A percentile compares a stretch with the other conserved stretches of the same genome.
Conservation (phyloP, 2,113 vertebrate genomes). For the Raja brachyura region DNA sequence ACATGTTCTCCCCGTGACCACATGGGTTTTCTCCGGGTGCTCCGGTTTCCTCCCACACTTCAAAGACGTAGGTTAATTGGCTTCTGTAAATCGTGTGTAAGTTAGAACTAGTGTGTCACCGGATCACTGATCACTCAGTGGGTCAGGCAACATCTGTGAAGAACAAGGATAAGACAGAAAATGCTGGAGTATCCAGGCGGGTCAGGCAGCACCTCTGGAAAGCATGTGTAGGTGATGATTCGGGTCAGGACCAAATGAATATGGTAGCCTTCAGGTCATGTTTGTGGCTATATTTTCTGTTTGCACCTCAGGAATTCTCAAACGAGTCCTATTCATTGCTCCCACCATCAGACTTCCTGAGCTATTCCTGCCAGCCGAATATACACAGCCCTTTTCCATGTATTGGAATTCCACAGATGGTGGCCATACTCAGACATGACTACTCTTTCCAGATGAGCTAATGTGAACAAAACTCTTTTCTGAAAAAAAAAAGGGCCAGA, state of each 20-base stretch:
- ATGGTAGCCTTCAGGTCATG: constrained; percentile 1
- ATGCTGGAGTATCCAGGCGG: too few relatives aligned
- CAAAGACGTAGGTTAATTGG: too few relatives aligned
- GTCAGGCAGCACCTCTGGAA: too few relatives aligned
- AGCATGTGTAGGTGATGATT: too few relatives aligned
- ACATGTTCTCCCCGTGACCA: too few relatives aligned
- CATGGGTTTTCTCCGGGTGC: too few relatives aligned
- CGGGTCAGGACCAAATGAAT: not conserved
- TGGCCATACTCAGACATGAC: constrained; percentile 51
- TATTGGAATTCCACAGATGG: constrained; percentile 60
- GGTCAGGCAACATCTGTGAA: too few relatives aligned
- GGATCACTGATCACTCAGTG: too few relatives aligned
- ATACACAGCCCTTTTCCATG: constrained; percentile 46
- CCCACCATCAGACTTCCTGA: constrained; percentile 45
- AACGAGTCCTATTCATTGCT: constrained; percentile 45
- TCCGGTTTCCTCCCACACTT: too few relatives aligned
- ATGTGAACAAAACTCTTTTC: constrained; percentile 55
- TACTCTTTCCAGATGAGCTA: constrained; percentile 59
- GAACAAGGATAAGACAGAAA: too few relatives aligned
- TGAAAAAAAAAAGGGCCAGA: constrained; percentile 44
- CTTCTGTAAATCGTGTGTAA: too few relatives aligned
- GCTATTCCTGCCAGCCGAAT: constrained; percentile 45
- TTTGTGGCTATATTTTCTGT: constrained; percentile 15
- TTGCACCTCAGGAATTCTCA: constrained; percentile 33
- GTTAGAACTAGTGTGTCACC: too few relatives aligned